Evolutionary conservation across 2,113 vertebrate genomes (phyloP), one percentile per base, ranked within the genome.

Genomic region (Orientallactaga bullata): DNA sequence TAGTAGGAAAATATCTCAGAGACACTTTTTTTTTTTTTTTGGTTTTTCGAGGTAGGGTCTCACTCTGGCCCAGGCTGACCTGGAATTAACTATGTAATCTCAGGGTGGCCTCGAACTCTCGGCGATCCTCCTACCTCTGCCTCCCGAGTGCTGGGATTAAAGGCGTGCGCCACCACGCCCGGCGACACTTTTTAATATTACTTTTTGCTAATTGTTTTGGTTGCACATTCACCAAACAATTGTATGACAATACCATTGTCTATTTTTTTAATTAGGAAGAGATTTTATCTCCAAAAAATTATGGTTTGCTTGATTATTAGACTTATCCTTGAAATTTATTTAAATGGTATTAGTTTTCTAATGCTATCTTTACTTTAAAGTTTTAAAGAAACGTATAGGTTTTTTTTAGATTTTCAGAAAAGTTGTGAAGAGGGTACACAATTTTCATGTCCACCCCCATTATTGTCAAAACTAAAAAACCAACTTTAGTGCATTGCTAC

Each of bases 241-340:
- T 61, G 86, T 42, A 15, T 93, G 26, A 58, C 60, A 58, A 71
- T 68, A 30, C 0, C 66, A 2, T 8, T 86, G 42, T 68, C 16
- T 47, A n/a, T 60, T 68, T 68, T 88, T 58, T 32, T 28, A 80
- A 68, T 82, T 28, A 90, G 26, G 24, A 73, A 71, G 58, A 76
- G 17, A 88, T 30, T 77, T 4, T 51, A 63, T 74, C 37, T 86
- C 21, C 18, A 1, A 18, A 72, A 21, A 94, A 77, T 87, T 91
- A 76, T 42, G 21, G 9, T 77, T 24, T 65, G 26, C 24, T 94
- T 84, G 76, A 47, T 66, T 72, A 47, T 74, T 78, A 76, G n/a
- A 95, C 35, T 80, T 77, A 91, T 30, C 3, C 32, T 82, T 88
- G 61, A 86, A 79, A 69, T 76, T 71, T 81, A 88, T 85, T 78